Base-by-base conservation (phyloP, 2,113 vertebrate species). In the Puffinus mauretanicus region DNA sequence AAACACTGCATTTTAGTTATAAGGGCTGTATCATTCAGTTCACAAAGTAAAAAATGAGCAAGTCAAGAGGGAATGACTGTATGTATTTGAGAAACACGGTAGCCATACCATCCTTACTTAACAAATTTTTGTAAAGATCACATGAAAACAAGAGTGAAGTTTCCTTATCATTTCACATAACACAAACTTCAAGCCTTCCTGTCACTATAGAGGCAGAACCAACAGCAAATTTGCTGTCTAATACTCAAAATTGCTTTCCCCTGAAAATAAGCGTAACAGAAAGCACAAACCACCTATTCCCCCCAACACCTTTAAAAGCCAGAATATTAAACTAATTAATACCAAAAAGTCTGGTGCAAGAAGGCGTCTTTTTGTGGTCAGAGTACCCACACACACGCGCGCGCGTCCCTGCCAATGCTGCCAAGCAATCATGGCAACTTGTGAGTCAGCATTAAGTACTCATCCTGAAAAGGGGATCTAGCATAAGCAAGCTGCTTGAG, bases 1-100 rank as follows among this genome's bases (percentile, higher is more conserved):
- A 6, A 0, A 13, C 46, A 58, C 24, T 0, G 0, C 8, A 6
- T 58, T 87, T 87, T 40, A 79, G 17, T 65, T 66, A 5, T 4
- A 60, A 82, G 13, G 18, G 36, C 36, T 49, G 17, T 24, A 81
- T 46, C 5, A 1, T 36, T 26, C 38, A 24, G 21, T 62, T 64
- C 44, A 52, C 30, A 80, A 54, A 73, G 30, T 69, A 54, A 60
- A 66, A 86, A 82, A 52, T 7, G 0, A 55, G 3, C 0, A 81
- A 24, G 15, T 4, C 6, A 61, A 73, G 25, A 65, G 3, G 18
- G 22, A 90, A 67, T 7, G 0, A 66, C 7, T 14, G 2, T 8
- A 52, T 13, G 18, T 11, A 62, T 75, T 29, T 66, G 55, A 78
- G 57, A 83, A 81, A 64, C 6, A 54, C 70, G 75, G n/a, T 3